A percentile compares a stretch with the other conserved stretches of the same genome.
Evolutionary conservation across 2,113 vertebrate species (phyloP).

Genomic region (Gila orcuttii): DNA sequence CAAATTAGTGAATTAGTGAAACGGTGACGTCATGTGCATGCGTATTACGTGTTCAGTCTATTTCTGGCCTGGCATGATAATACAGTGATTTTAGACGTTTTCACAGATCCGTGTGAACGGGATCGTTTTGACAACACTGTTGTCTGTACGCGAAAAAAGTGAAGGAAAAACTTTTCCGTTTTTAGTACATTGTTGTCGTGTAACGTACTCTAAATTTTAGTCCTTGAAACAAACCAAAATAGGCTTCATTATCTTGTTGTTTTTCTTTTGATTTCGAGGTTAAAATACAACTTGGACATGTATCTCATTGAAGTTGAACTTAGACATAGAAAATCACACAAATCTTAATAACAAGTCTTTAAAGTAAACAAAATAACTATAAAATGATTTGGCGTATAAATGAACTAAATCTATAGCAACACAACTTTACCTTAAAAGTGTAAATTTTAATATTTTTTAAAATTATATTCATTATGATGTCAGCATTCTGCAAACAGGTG

Average conservation of each 20-base stretch:
- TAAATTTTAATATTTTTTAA: not conserved
- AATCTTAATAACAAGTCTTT: not conserved
- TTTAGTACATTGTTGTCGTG: too few relatives aligned
- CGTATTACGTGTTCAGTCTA: too few relatives aligned
- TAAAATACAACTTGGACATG: not conserved
- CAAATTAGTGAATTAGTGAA: too few relatives aligned
- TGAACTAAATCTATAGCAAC: conserved; percentile 5
- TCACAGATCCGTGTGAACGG: too few relatives aligned
- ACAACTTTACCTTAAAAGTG: not conserved
- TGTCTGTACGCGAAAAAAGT: too few relatives aligned
- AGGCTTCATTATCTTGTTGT: not conserved
- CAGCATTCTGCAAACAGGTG: conserved; percentile 11
- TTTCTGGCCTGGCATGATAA: too few relatives aligned
- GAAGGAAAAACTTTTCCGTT: too few relatives aligned
- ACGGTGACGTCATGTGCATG: too few relatives aligned
- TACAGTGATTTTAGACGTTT: too few relatives aligned
- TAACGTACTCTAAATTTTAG: not conserved
- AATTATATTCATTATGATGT: not conserved
- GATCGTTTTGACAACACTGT: too few relatives aligned
- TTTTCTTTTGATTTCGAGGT: not conserved
- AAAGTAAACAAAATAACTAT: not conserved
- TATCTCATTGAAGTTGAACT: not conserved
- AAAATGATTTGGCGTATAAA: conserved; percentile 26
- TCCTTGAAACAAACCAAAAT: not conserved
- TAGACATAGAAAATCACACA: conserved; percentile 15